Evolutionary conservation across 2,113 vertebrate genomes (phyloP).

Genomic region (Pseudonaja textilis): DNA sequence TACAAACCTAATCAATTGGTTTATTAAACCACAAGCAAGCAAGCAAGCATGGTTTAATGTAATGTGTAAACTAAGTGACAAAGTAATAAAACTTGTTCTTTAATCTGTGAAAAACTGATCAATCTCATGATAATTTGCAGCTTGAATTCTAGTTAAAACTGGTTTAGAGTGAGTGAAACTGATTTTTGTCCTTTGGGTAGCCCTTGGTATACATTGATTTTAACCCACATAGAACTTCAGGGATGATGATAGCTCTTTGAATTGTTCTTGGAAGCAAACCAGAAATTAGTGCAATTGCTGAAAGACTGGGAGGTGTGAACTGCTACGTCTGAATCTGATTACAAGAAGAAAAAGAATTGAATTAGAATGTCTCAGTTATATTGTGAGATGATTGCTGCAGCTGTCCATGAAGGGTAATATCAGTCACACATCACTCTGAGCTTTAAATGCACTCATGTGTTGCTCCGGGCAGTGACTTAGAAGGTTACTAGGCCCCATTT

Average conservation of each 20-base stretch:
- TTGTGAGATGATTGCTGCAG: not conserved
- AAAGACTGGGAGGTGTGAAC: not conserved
- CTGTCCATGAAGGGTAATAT: not conserved
- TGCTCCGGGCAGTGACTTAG: not conserved
- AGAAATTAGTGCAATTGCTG: not conserved
- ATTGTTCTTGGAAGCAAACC: not conserved
- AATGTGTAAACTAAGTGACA: not conserved
- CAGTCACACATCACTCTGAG: not conserved
- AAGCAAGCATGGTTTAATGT: not conserved
- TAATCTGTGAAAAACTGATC: not conserved
- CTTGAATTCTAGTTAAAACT: not conserved
- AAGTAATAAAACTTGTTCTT: not conserved
- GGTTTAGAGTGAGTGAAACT: not conserved
- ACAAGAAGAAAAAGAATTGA: not conserved
- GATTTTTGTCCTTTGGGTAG: not conserved
- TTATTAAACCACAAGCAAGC: not conserved
- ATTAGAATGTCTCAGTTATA: not conserved
- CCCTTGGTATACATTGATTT: not conserved
- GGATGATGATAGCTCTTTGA: not conserved
- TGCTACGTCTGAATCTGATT: not conserved
- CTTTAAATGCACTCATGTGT: not conserved
- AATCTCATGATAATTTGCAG: not conserved
- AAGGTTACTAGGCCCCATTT: not conserved
- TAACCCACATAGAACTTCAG: not conserved
- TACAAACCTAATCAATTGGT: not conserved